Evolutionary conservation across 2,888 invertebrate species (phyloP).

Genomic region (Tipula unca): DNA sequence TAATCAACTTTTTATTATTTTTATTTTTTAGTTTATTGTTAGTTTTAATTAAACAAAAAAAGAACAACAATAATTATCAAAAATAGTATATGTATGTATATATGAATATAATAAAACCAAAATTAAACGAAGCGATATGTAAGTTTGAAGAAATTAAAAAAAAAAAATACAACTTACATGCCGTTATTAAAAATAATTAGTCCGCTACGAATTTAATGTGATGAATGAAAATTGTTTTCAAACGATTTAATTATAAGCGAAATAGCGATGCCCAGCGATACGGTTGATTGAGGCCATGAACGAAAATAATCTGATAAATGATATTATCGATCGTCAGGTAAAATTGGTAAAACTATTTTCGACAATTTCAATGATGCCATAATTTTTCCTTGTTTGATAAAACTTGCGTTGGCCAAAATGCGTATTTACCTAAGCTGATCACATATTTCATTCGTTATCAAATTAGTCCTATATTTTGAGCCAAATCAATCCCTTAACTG

Average conservation of each 20-base stretch:
- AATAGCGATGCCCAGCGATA: neutral
- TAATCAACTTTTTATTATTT: neutral
- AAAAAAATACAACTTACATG: neutral
- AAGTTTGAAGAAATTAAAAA: neutral
- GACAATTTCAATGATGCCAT: no score
- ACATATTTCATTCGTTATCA: no score
- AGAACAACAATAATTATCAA: neutral
- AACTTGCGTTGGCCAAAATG: no score
- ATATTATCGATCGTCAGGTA: no score
- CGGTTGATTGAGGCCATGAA: neutral
- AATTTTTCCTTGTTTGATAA: no score
- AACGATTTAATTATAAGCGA: neutral
- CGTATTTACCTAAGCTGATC: no score
- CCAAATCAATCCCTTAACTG: no score
- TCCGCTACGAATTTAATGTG: neutral
- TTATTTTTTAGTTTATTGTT: neutral
- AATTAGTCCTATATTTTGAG: no score
- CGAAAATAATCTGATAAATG: no score
- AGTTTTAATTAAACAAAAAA: neutral
- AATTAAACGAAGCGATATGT: neutral
- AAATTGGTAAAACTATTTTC: no score
- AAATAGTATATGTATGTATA: no score
- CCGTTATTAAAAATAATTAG: constrained; percentile 9
- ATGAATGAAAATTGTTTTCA: neutral
- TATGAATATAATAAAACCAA: neutral